Conservation (phyloP, 2,797 vertebrate species). For the Silurus aristotelis region DNA sequence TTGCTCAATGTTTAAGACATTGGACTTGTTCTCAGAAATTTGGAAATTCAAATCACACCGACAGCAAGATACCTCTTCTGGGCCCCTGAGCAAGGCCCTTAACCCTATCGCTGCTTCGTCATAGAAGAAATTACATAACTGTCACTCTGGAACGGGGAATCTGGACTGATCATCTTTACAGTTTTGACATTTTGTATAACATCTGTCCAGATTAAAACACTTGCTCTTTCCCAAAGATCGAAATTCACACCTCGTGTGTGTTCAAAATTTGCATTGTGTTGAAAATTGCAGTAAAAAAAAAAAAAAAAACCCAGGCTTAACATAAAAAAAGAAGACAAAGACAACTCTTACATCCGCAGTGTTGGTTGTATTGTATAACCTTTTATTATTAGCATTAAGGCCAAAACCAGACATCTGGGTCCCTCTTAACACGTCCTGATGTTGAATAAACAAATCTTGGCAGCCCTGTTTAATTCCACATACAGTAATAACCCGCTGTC, state of each 20-base stretch:
- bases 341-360: background rate
- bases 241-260: background rate
- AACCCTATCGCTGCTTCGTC: no score
- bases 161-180: no score
- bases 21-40: no score
- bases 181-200: no score
- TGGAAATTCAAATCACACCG: no score
- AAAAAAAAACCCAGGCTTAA: background rate
- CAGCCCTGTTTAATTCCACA: conserved; percentile 48
- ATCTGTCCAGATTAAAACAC: no score
- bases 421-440: background rate
- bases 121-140: no score
- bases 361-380: conserved; percentile 4
- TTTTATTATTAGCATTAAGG: conserved; percentile 27
- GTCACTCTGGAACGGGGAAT: no score
- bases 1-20: no score
- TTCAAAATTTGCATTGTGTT: background rate
- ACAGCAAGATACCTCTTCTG: no score
- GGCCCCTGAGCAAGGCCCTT: no score
- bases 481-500: conserved; percentile 29
- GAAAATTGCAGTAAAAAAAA: background rate
- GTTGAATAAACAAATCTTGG: conserved; percentile 24
- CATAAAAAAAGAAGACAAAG: background rate
- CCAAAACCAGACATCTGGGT: conserved; percentile 7
- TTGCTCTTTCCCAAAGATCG: no score